Base-by-base conservation (phyloP, 2,888 invertebrate genomes). In the Pristionchus entomophagus region DNA sequence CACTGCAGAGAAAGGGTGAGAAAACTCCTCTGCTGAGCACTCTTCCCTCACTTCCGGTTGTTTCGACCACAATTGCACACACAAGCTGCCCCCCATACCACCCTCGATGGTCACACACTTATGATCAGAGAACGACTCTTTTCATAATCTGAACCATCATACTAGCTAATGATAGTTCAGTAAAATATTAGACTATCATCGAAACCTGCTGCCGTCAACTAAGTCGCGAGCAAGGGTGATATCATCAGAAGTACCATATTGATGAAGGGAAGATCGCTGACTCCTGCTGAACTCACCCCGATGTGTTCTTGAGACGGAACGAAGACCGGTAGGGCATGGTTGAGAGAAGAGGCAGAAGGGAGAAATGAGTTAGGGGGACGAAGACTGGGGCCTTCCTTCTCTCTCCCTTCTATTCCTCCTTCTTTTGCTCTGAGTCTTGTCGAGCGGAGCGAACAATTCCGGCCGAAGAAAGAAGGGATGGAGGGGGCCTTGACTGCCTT, bases 361-460 rank as follows among this genome's bases (percentile, higher is more conserved):
- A 45, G 41, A n/a, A 26, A 59, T n/a, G 35, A 17, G 69, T 26
- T 26, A 62, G 26, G 8, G 35, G n/a, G 69, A 29, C 19, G 38
- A 35, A 32, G 38, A n/a, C 35, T 14, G 62, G 26, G 22, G 62
- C 14, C 26, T 26, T 14, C 14, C 26, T 62, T 62, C 32, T 69
- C 69, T 35, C 69, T 69, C 26, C 69, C 69, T 69, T 35, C 35
- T 69, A 35, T 69, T 69, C 69, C n/a, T 35, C 62, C 26, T 22
- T 22, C 51, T 51, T 17, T 59, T 26, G 59, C 26, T 8, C 53
- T 19, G n/a, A 62, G 62, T 38, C 73, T 73, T 73, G 73, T 73
- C 26, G 73, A 41, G 41, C 73, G 73, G 73, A 41, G 41, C 73
- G 73, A 73, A 73, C 41, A 73, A 73, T 73, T 73, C 73, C 19